Evolutionary conservation across 2,888 invertebrate genomes (phyloP).

Genomic region (Campoplex nolae): DNA sequence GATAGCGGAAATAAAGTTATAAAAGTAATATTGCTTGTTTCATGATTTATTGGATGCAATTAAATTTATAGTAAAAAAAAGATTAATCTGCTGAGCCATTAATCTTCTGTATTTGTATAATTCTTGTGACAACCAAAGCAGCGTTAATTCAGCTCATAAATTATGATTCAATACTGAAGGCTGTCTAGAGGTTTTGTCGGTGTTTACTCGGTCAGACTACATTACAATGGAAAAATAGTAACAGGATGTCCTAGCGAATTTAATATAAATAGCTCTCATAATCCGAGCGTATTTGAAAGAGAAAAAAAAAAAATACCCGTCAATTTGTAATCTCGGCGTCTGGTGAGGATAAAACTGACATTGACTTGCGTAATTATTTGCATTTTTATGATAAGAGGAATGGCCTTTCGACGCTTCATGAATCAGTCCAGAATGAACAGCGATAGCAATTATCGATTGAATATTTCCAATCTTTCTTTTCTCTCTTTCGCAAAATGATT

Average conservation of each 20-base stretch:
- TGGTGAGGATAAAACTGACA: neutral
- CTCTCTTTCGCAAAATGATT: neutral
- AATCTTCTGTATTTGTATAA: neutral
- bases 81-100: neutral
- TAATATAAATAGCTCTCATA: neutral
- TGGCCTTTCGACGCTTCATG: slow-evolving; percentile 56
- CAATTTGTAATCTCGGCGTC: slow-evolving; percentile 11
- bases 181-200: neutral
- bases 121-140: neutral
- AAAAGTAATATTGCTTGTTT: neutral
- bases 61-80: neutral
- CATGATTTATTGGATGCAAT: neutral
- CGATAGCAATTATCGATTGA: neutral
- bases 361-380: slow-evolving; percentile 27
- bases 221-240: neutral
- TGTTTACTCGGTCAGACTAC: neutral
- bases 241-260: neutral
- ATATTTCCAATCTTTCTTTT: neutral
- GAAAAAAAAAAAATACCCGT: slow-evolving; percentile 12
- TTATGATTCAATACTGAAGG: neutral
- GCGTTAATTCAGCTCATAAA: neutral
- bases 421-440: slow-evolving; percentile 14
- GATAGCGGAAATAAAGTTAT: neutral
- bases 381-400: slow-evolving; percentile 66
- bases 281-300: neutral